These are phyloP conservation scores for Bambusicola thoracicus DNA, from an alignment of 2,113 vertebrate genomes.

Conservation along the genomic window DNA sequence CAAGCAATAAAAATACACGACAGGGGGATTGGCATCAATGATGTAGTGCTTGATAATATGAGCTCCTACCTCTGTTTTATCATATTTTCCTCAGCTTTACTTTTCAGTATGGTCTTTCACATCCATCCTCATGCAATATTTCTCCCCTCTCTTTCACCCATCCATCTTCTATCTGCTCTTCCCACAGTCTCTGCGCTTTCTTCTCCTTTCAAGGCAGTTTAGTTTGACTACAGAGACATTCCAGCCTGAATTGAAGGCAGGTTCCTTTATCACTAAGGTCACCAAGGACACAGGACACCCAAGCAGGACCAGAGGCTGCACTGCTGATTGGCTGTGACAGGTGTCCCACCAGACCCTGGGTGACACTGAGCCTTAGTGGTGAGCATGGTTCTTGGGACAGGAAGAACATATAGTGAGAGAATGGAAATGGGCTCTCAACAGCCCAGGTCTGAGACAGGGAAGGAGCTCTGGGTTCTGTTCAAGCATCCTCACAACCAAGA, in stretches of 20 bases:
- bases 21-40: not conserved
- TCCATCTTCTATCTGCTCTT: not conserved
- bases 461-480: not conserved
- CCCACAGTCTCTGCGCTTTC: not conserved
- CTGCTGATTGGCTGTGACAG: not conserved
- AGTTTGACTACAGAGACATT: not conserved
- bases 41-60: not conserved
- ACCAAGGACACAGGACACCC: not conserved
- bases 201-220: not conserved
- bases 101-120: not conserved
- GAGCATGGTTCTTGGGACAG: not conserved
- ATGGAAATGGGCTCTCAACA: not conserved
- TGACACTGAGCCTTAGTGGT: not conserved
- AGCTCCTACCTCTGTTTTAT: not conserved
- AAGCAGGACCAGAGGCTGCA: not conserved
- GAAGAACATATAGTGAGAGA: not conserved
- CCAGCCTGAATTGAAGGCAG: not conserved
- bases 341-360: rapidly evolving
- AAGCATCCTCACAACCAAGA: not conserved
- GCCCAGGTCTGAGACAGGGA: not conserved
- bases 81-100: not conserved
- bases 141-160: not conserved
- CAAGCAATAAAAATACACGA: not conserved
- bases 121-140: not conserved
- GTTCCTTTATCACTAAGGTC: not conserved